Base-by-base conservation (phyloP, 2,797 vertebrate species). In the Xenops minutus region DNA sequence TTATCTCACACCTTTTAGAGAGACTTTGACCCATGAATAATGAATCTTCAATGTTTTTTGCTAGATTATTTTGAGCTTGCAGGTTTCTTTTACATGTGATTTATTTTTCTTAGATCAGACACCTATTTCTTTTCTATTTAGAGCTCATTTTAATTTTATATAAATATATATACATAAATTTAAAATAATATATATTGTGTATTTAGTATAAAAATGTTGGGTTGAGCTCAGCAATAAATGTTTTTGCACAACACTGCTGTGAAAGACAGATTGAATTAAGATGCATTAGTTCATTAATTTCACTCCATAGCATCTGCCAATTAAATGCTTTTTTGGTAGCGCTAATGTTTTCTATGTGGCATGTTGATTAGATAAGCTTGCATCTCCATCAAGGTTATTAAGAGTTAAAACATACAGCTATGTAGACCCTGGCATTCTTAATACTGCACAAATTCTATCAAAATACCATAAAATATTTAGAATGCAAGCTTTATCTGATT, bases 181-280 rank as follows among this genome's bases (percentile, higher is more conserved):
- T 68, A 92, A 97, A 95, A 97, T 97, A 97, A 97, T 97, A 97
- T 97, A 97, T 97, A 97, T 97, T 97, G 91, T 97, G 91, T 97
- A 96, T 94, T 92, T 96, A 96, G 94, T 97, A 96, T 97, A 90
- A 96, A 94, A 95, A 96, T 96, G 97, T 97, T 97, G 97, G 96
- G 96, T 97, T 97, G 97, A 97, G 95, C 96, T 96, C 96, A 96
- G 95, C 95, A 96, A 96, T 93, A 97, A 97, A 97, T 83, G 95
- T 94, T 95, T 97, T 97, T 97, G 97, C 96, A 97, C 97, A 97
- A 95, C 83, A 95, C 63, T 93, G 96, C 54, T 93, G 95, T 95
- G 88, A 95, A 95, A 93, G 83, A 93, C 93, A 96, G 81, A 90
- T 36, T 96, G 85, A 96, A 94, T 94, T 94, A 93, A 92, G 91